A percentile compares a stretch with the other conserved stretches of the same genome.
Conservation (phyloP, 1,140 invertebrate genomes). For the Xylocopa sonorina region DNA sequence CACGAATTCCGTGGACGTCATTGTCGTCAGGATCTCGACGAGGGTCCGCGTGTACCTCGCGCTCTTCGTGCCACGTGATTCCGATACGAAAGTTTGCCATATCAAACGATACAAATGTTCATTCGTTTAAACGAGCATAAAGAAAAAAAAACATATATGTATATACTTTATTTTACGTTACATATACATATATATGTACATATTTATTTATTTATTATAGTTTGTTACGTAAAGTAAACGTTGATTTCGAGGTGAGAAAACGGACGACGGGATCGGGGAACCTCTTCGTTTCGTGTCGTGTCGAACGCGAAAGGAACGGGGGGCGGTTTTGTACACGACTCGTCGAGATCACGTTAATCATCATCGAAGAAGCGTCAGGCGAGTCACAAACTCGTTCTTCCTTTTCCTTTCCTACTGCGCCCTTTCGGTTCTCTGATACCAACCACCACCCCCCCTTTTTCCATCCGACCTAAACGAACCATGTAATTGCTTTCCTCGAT, state of each 20-base stretch:
- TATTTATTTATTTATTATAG: too few relatives aligned
- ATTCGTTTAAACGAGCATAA: not conserved
- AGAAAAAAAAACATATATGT: not conserved
- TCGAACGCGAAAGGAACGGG: too few relatives aligned
- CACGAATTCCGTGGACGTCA: conserved; percentile 45
- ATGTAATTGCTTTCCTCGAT: conserved; percentile 43
- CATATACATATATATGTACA: too few relatives aligned
- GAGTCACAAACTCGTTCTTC: conserved; percentile 58
- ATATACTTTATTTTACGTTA: too few relatives aligned
- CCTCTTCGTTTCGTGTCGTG: too few relatives aligned
- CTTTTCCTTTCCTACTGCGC: conserved; percentile 43
- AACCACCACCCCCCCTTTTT: too few relatives aligned
- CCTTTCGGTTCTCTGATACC: conserved; percentile 24
- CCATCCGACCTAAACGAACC: conserved; percentile 15
- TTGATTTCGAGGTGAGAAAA: too few relatives aligned
- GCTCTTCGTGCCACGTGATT: conserved; percentile 24
- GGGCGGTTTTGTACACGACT: not conserved
- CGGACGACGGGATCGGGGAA: too few relatives aligned
- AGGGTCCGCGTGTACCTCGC: not conserved
- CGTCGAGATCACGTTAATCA: conserved; percentile 37
- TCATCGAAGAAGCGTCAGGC: conserved; percentile 42
- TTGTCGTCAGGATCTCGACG: conserved; percentile 37
- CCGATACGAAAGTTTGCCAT: conserved; percentile 4
- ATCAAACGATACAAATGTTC: not conserved
- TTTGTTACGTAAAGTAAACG: not conserved